Evolutionary conservation across 2,113 vertebrate species (phyloP), one percentile per base, ranked within the genome.

Genomic region (Zosterops japonicus): DNA sequence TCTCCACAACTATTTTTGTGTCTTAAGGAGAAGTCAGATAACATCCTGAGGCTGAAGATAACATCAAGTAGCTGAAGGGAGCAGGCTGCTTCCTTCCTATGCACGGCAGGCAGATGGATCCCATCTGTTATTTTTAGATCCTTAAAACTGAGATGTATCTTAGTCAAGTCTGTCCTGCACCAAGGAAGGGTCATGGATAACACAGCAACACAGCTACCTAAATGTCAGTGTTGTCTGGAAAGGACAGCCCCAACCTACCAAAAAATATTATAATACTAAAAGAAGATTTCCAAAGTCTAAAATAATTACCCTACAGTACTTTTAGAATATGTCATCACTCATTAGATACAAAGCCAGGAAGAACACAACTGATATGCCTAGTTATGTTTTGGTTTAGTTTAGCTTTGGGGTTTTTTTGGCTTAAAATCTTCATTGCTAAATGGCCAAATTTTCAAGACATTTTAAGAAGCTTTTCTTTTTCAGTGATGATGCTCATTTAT

Each of bases 11-110:
- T 50, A 59, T 72, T 83, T 88, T 70, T 17, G 8, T 18, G 12
- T 80, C 59, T 63, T 67, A 87, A 80, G 72, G 83, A 79, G 65
- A 76, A 71, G 46, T 60, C 52, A 80, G 71, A 55, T 76, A 76
- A 79, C 28, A 93, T 72, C 61, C 74, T 59, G 59, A 89, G 76
- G 68, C 42, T 93, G 83, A 83, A 93, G 75, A 80, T 78, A 91
- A 93, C 47, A 87, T 87, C 25, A 74, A 39, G 42, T 7, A 65
- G 79, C 59, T 46, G 49, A 74, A 77, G 33, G n/a, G 16, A 94
- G 19, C 49, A 71, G 63, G n/a, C 33, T 89, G 83, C 24, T 89
- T 89, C 76, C 69, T 91, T 27, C 35, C 61, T 70, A 4, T 25
- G 46, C 31, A 14, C 2, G 44, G 14, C 53, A 79, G 17, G 36